These are phyloP conservation scores for Euphonia xanthogaster DNA, from an alignment of 2,797 vertebrate genomes.

Conservation along the genomic window DNA sequence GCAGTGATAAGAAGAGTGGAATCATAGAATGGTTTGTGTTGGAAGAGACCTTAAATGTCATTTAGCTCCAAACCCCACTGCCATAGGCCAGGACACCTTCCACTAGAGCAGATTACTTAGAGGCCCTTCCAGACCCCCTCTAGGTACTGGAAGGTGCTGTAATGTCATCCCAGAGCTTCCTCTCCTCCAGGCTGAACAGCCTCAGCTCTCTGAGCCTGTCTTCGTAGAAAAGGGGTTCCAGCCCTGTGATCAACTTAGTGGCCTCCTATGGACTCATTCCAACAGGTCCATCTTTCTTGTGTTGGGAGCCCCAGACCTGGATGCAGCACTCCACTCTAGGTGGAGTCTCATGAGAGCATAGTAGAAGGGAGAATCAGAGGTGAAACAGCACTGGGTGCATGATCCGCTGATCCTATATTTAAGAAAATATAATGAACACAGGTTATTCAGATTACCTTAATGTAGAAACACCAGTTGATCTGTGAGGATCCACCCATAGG, in stretches of 20 bases:
- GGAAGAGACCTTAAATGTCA: neutral
- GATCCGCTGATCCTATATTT: neutral
- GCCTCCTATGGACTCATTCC: neutral
- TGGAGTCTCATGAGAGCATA: neutral
- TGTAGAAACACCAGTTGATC: neutral
- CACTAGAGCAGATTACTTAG: neutral
- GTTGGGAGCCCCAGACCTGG: neutral
- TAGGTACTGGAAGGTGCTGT: neutral
- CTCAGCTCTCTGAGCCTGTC: neutral
- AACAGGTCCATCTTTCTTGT: neutral
- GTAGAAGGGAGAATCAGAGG: neutral
- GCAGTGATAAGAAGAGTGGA: neutral
- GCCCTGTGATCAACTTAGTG: neutral
- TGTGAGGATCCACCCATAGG: neutral
- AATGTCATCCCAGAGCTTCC: neutral
- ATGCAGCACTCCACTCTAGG: neutral
- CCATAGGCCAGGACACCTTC: neutral
- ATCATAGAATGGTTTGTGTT: neutral
- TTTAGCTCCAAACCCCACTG: neutral
- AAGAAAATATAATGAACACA: neutral
- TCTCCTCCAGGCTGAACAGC: neutral
- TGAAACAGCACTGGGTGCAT: neutral
- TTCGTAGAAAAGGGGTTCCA: neutral
- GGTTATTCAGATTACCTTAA: neutral
- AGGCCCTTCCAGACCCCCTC: neutral